Percentiles rank a stretch among this genome's conserved stretches.
Conservation (phyloP, 1,140 invertebrate species). For the Octopus bimaculoides region DNA sequence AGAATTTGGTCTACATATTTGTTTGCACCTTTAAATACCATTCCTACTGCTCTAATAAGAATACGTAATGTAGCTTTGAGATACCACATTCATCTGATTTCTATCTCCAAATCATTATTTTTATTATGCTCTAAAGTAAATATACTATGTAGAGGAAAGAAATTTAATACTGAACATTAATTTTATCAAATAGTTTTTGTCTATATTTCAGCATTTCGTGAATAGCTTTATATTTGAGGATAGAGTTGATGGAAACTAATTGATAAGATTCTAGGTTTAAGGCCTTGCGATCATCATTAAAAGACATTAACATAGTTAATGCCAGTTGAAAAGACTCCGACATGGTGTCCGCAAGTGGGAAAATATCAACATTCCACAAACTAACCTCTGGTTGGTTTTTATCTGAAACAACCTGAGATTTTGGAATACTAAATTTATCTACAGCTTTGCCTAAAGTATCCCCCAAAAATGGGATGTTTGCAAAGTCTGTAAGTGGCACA, state of each 20-base stretch:
- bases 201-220: conserved; percentile 44
- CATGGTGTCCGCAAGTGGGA: conserved; percentile 44
- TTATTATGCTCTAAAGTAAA: too few relatives aligned
- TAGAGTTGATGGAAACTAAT: conserved; percentile 39
- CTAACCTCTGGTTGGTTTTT: conserved; percentile 21
- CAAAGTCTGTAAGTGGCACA: conserved; percentile 14
- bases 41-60: too few relatives aligned
- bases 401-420: conserved; percentile 14
- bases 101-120: too few relatives aligned
- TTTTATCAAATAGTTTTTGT: conserved; percentile 34
- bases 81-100: too few relatives aligned
- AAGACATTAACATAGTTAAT: conserved; percentile 23
- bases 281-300: conserved; percentile 15
- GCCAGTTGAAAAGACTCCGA: conserved; percentile 48
- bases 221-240: conserved; percentile 43
- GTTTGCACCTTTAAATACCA: too few relatives aligned
- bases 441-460: conserved; percentile 33
- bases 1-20: too few relatives aligned
- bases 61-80: too few relatives aligned
- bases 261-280: background rate
- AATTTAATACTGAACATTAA: background rate
- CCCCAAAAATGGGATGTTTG: conserved; percentile 38
- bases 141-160: too few relatives aligned
- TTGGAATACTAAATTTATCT: conserved; percentile 15
- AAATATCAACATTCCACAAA: conserved; percentile 55